Conservation (phyloP, 1,140 invertebrate genomes). For the Monomorium pharaonis region DNA sequence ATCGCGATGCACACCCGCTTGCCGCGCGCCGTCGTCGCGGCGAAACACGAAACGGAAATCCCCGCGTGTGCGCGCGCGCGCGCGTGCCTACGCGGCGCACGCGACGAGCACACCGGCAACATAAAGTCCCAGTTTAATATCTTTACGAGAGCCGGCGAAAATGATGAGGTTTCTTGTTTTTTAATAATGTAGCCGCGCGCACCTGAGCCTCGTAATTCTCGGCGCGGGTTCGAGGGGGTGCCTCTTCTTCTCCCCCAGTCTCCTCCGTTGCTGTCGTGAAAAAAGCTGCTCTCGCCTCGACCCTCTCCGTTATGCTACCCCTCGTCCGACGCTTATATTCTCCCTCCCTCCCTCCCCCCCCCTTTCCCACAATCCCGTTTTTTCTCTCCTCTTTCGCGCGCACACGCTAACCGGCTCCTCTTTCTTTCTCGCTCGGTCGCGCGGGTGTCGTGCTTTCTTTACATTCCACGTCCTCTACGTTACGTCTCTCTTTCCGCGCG, state of each 20-base stretch:
- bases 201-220: conserved; percentile 83
- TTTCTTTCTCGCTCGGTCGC: not conserved
- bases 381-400: not conserved
- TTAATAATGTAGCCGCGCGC: conserved; percentile 82
- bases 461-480: conserved; percentile 31
- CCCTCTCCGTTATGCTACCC: not conserved
- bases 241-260: not conserved
- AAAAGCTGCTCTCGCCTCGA: conserved; percentile 49
- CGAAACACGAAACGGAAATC: conserved; percentile 79
- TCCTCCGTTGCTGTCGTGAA: conserved; percentile 16
- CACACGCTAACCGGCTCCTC: not conserved
- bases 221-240: conserved; percentile 37
- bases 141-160: conserved; percentile 81
- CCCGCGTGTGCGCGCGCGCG: conserved; percentile 4
- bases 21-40: conserved; percentile 16
- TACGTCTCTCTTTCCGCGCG: conserved; percentile 31
- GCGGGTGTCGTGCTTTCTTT: conserved; percentile 18
- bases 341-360: conserved; percentile 26
- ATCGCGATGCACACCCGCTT: conserved; percentile 53
- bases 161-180: conserved; percentile 84
- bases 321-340: conserved; percentile 21
- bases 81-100: conserved; percentile 45
- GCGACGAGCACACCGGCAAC: conserved; percentile 72
- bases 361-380: too few relatives aligned
- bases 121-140: conserved; percentile 84